A percentile compares a stretch with the other conserved stretches of the same genome.
These are phyloP conservation scores for Ochropleura leucogaster DNA, from an alignment of 2,888 invertebrate genomes.

Conservation along the genomic window DNA sequence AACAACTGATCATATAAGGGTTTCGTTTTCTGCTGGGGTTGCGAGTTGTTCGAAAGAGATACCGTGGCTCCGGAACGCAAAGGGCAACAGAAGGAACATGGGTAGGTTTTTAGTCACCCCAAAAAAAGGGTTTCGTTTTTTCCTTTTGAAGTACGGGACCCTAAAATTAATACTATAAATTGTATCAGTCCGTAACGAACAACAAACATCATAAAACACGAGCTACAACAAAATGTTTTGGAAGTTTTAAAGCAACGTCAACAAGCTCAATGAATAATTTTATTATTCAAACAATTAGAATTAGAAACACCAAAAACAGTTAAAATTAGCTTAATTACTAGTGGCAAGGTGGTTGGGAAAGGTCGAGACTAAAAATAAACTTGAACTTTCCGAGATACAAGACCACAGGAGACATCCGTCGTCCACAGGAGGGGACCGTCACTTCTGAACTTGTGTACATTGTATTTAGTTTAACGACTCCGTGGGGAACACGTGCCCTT, in stretches of 20 bases:
- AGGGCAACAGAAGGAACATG: no score
- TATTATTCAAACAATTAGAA: conserved; percentile 5
- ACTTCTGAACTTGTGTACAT: conserved; percentile 11
- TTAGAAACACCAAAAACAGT: background rate
- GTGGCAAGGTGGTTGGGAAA: conserved; percentile 20
- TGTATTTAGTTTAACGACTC: conserved; percentile 26
- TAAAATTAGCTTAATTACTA: conserved; percentile 7
- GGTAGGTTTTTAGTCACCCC: no score
- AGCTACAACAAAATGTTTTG: background rate
- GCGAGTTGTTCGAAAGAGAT: no score
- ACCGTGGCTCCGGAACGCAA: no score
- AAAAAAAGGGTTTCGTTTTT: no score
- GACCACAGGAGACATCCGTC: background rate
- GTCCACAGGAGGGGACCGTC: background rate
- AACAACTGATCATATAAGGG: no score
- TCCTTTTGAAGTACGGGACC: no score
- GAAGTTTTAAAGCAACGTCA: background rate
- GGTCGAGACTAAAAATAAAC: conserved; percentile 31
- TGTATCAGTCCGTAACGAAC: background rate
- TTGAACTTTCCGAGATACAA: background rate
- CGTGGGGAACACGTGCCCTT: background rate
- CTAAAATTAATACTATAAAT: no score
- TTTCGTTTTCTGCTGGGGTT: no score
- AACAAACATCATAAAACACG: background rate
- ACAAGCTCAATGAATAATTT: background rate